Evolutionary conservation across 2,888 invertebrate genomes (phyloP).

Genomic region (Eristalis arbustorum): DNA sequence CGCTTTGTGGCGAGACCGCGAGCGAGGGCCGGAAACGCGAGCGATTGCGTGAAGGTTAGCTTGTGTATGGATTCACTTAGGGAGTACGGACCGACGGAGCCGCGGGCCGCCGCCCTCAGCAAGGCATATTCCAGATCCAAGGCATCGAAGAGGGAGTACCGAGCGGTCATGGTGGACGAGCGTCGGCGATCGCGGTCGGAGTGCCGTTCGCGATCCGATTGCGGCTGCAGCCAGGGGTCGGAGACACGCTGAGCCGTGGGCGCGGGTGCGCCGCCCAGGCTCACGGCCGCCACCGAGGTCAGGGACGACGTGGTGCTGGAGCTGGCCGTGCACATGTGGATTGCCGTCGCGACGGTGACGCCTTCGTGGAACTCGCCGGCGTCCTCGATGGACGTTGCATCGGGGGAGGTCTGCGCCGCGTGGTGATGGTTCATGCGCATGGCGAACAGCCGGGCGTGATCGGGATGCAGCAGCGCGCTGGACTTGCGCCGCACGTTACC

Average conservation of each 20-base stretch:
- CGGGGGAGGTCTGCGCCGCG: constrained; percentile 78
- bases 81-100: constrained; percentile 87
- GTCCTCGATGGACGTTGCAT: constrained; percentile 80
- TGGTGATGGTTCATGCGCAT: constrained; percentile 80
- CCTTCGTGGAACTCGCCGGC: constrained; percentile 81
- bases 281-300: constrained; percentile 81
- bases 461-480: constrained; percentile 84
- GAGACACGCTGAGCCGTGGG: constrained; percentile 79
- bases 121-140: constrained; percentile 87
- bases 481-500: constrained; percentile 81
- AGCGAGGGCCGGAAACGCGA: constrained; percentile 87
- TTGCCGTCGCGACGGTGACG: constrained; percentile 75
- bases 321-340: constrained; percentile 80
- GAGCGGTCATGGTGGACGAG: constrained; percentile 83
- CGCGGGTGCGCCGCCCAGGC: constrained; percentile 77
- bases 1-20: constrained; percentile 85
- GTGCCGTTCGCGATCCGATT: constrained; percentile 76
- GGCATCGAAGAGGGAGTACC: constrained; percentile 87
- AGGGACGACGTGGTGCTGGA: constrained; percentile 84
- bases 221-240: constrained; percentile 80
- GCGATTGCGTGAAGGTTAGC: constrained; percentile 87
- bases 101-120: constrained; percentile 85
- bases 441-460: constrained; percentile 85
- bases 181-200: constrained; percentile 81
- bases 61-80: constrained; percentile 87